A percentile compares a stretch with the other conserved stretches of the same genome.
Evolutionary conservation across 2,888 invertebrate species (phyloP).

Genomic region (Plebejus melissa): DNA sequence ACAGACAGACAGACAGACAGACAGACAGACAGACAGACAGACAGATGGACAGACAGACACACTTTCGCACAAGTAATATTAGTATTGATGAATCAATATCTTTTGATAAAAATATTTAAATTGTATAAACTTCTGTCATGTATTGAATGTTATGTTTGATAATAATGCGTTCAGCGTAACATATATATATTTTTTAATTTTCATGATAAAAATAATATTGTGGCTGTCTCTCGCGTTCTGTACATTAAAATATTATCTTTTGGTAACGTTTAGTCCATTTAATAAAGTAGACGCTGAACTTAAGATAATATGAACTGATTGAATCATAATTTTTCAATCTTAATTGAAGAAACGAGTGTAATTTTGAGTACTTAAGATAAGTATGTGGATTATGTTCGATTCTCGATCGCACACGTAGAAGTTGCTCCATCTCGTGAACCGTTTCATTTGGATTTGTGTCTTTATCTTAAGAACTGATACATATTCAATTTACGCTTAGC

Average conservation of each 20-base stretch:
- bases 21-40: too few relatives aligned
- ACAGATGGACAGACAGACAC: too few relatives aligned
- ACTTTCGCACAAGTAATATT: too few relatives aligned
- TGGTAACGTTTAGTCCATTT: not conserved
- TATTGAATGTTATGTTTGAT: too few relatives aligned
- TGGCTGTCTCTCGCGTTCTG: not conserved
- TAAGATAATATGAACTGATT: not conserved
- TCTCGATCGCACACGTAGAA: conserved; percentile 1
- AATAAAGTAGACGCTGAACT: not conserved
- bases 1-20: too few relatives aligned
- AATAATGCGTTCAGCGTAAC: not conserved
- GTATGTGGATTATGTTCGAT: conserved; percentile 1
- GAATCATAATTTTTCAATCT: conserved; percentile 10
- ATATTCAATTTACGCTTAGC: conserved; percentile 20
- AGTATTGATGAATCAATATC: too few relatives aligned
- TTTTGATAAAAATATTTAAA: not conserved
- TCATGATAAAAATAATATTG: not conserved
- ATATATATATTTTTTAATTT: not conserved
- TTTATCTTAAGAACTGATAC: conserved; percentile 16
- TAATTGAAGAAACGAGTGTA: conserved; percentile 3
- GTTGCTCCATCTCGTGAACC: not conserved
- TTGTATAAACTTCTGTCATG: not conserved
- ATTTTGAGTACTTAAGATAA: conserved; percentile 13
- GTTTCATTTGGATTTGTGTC: conserved; percentile 16
- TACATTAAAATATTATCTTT: conserved; percentile 1